phyloP scores from a whole-genome alignment of 2,113 vertebrate species.

The Thunnus thynnus region DNA sequence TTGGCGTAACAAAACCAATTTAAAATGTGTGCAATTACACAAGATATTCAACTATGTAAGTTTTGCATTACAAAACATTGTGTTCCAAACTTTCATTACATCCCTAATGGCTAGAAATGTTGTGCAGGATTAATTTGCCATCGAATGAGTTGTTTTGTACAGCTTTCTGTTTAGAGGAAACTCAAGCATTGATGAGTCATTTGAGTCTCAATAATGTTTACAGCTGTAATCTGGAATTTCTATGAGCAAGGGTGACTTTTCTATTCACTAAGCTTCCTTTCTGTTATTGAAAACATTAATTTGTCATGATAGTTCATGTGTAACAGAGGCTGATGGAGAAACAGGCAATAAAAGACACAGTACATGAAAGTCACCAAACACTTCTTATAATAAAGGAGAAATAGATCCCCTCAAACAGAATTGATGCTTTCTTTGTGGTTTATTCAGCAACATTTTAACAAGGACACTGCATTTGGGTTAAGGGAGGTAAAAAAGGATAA shows the following conservation, averaged over 20 bases:
- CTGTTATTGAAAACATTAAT: background rate
- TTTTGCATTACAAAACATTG: background rate
- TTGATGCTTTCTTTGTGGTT: constrained; percentile 23
- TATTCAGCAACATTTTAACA: constrained; percentile 4
- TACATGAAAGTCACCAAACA: background rate
- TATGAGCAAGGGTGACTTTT: background rate
- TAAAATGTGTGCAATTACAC: too few species aligned
- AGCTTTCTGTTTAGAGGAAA: constrained; percentile 8
- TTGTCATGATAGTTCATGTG: background rate
- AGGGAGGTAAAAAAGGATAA: constrained; percentile 2
- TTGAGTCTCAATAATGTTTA: constrained; percentile 10
- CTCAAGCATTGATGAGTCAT: constrained; percentile 12
- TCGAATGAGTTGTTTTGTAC: background rate
- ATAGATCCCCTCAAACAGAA: background rate
- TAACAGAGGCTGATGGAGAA: background rate
- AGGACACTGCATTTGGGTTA: constrained; percentile 7
- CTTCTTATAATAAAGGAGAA: background rate
- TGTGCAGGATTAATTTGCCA: background rate
- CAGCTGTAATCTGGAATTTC: constrained; percentile 24
- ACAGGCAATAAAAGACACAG: background rate
- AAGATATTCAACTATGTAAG: too few species aligned
- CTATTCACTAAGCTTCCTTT: background rate
- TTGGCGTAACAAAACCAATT: too few species aligned
- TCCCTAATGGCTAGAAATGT: constrained; percentile 1
- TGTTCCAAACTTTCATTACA: background rate